phyloP scores from a whole-genome alignment of 1,140 invertebrate species.

The Rhizoglyphus robini region DNA sequence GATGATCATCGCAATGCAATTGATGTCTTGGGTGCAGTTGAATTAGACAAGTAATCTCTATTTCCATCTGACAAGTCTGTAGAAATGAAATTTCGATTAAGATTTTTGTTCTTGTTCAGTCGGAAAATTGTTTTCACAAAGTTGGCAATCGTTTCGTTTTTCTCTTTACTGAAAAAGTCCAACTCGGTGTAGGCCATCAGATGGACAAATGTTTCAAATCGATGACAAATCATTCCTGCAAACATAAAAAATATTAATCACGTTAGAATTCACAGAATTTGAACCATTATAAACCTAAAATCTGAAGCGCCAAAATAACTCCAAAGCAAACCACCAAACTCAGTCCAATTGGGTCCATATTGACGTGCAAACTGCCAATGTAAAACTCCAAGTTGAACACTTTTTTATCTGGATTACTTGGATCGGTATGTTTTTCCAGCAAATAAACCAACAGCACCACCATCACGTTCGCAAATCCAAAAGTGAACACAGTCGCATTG shows the following conservation, averaged over 20 bases:
- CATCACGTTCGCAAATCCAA: not conserved
- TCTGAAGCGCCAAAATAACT: slow-evolving; percentile 27
- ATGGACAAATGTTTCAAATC: slow-evolving; percentile 88
- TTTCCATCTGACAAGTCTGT: too few relatives aligned
- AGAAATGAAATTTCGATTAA: too few relatives aligned
- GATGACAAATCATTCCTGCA: slow-evolving; percentile 40
- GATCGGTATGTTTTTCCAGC: slow-evolving; percentile 17
- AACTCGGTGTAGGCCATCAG: slow-evolving; percentile 90
- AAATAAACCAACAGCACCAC: not conserved
- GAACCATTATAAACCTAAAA: slow-evolving; percentile 30
- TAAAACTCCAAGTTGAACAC: not conserved
- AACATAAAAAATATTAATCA: too few relatives aligned
- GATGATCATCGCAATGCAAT: too few relatives aligned
- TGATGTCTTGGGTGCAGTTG: too few relatives aligned
- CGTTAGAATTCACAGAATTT: not conserved
- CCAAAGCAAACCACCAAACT: not conserved
- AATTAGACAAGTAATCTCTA: too few relatives aligned
- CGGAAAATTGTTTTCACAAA: too few relatives aligned
- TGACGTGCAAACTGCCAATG: not conserved
- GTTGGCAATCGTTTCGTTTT: too few relatives aligned
- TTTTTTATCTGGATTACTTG: not conserved
- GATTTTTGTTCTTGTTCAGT: too few relatives aligned
- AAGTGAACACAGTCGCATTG: not conserved
- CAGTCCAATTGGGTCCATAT: not conserved
- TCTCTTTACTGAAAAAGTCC: not conserved